These are phyloP conservation scores for Cyprinodon brontotheroides DNA, from an alignment of 2,113 vertebrate genomes.

Conservation along the genomic window DNA sequence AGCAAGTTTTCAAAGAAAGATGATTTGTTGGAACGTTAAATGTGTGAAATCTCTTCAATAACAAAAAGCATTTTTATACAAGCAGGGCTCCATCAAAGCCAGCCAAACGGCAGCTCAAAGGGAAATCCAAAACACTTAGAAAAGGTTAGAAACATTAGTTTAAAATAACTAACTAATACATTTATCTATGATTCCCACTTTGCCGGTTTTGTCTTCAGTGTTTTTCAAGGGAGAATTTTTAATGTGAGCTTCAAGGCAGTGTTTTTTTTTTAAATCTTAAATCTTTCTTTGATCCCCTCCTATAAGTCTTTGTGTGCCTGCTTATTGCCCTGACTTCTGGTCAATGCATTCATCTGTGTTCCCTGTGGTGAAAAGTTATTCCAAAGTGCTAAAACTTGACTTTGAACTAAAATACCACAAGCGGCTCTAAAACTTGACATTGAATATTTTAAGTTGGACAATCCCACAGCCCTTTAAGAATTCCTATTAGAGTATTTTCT, in stretches of 20 bases:
- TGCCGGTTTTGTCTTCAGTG: neutral
- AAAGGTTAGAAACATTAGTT: neutral
- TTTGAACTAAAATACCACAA: slow-evolving; percentile 67
- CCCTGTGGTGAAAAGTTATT: slow-evolving; percentile 52
- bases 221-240: slow-evolving; percentile 15
- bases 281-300: slow-evolving; percentile 56
- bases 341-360: slow-evolving; percentile 53
- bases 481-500: slow-evolving; percentile 65
- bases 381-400: slow-evolving; percentile 50
- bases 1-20: neutral
- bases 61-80: neutral
- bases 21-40: neutral
- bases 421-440: slow-evolving; percentile 58
- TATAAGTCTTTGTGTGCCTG: slow-evolving; percentile 33
- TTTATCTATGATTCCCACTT: neutral
- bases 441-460: slow-evolving; percentile 67
- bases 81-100: neutral
- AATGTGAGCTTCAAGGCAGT: slow-evolving; percentile 5
- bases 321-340: neutral
- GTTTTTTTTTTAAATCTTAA: slow-evolving; percentile 17
- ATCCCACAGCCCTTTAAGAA: slow-evolving; percentile 64
- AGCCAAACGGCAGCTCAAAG: neutral
- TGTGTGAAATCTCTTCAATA: slow-evolving; percentile 6
- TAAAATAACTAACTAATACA: neutral
- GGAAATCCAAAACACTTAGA: neutral